Evolutionary conservation across 2,888 invertebrate genomes (phyloP), one percentile per base, ranked within the genome.

Genomic region (Latrodectus hesperus): DNA sequence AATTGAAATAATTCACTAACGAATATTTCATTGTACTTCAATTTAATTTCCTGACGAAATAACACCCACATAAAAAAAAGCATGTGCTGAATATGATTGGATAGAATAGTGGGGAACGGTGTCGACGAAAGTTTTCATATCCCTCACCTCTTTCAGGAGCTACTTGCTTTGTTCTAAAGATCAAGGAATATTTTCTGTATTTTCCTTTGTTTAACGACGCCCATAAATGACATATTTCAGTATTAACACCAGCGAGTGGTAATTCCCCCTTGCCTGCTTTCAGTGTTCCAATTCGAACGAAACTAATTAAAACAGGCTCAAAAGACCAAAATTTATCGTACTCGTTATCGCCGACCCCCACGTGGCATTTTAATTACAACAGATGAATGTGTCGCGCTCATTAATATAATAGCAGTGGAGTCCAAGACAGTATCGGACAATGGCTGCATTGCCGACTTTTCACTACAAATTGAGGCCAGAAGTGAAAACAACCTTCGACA

Each of bases 321-420:
- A 79, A 79, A 75, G 68, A 82, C 82, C 68, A 72, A 84, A 84
- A 84, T 78, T 78, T 78, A 84, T 78, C 84, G 65, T 49, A 38
- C 22, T 64, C 77, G 71, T 84, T 84, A 84, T 77, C 76, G 14
- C 11, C 22, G 64, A 22, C 49, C 84, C 71, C 78, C 72, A 72
- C 67, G 64, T 65, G 67, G 76, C 38, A 60, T n/a, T 84, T 84
- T 84, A 84, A 78, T 77, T 77, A 83, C 71, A 73, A 73, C 77
- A 72, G 77, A 84, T 72, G 84, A 78, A 84, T 55, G 67, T 72
- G 78, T 67, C 70, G 53, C 65, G 14, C 73, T 78, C 77, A 60
- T 78, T 84, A 84, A 65, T 68, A 84, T 78, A 84, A 84, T 78
- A 83, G 76, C 75, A 22, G 55, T 16, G 52, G 72, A 80, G 60